phyloP scores from a whole-genome alignment of 2,797 vertebrate species.

The Poeciliopsis infans region DNA sequence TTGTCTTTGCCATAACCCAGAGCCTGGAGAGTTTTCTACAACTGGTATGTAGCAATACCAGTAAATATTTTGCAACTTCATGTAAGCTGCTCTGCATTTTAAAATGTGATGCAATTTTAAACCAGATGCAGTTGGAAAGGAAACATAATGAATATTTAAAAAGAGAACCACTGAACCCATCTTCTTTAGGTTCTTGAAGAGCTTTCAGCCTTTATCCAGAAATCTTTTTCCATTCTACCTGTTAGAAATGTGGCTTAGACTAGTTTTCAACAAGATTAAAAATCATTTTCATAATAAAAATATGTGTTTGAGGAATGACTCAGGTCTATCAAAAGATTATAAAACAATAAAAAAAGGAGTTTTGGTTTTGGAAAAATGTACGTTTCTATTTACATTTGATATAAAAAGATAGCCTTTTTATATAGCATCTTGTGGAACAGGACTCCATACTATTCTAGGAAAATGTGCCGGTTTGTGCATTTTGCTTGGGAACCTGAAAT shows the following conservation, averaged over 20 bases:
- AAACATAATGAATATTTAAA: not conserved
- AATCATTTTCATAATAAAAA: not conserved
- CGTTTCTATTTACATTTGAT: too few relatives aligned
- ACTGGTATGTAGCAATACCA: not conserved
- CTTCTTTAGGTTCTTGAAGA: not conserved
- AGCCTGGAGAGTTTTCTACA: not conserved
- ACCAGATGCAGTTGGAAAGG: not conserved
- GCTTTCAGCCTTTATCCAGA: not conserved
- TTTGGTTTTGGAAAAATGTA: not conserved
- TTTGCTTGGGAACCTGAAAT: too few relatives aligned
- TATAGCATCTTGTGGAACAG: too few relatives aligned
- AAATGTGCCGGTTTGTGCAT: too few relatives aligned
- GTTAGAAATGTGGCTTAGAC: not conserved
- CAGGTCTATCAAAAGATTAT: not conserved
- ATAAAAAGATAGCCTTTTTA: too few relatives aligned
- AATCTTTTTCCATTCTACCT: not conserved
- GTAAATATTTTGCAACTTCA: constrained; percentile 4
- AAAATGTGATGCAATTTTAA: not conserved
- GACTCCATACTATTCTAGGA: too few relatives aligned
- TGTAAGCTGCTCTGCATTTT: not conserved
- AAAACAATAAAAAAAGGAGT: not conserved
- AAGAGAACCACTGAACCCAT: not conserved
- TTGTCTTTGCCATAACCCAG: constrained; percentile 3
- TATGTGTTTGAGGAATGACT: not conserved
- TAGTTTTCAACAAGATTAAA: too few relatives aligned